Evolutionary conservation across 92 coral and sea anemone species (phyloP).

Genomic region (Umimayanthus kanabou): DNA sequence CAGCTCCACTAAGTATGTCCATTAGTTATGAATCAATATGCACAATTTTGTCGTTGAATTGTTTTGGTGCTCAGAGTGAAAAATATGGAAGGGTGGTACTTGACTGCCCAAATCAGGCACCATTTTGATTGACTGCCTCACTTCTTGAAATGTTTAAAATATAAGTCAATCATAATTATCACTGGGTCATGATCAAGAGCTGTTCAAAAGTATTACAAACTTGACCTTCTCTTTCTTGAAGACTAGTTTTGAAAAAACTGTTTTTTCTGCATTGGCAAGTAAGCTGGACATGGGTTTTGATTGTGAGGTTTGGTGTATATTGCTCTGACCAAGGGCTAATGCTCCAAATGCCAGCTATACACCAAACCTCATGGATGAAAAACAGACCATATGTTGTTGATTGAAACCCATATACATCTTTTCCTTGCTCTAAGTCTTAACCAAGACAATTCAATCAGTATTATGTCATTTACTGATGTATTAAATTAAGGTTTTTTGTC

Average conservation of each 20-base stretch:
- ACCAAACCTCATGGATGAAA: too few relatives aligned
- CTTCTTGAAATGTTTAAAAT: neutral
- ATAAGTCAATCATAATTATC: neutral
- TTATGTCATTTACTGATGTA: too few relatives aligned
- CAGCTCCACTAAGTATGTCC: conserved; percentile 82
- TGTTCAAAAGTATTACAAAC: neutral
- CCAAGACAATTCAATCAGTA: too few relatives aligned
- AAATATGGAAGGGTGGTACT: neutral
- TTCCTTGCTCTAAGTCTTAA: neutral
- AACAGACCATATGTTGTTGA: too few relatives aligned
- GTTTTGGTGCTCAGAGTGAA: neutral
- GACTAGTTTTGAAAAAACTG: too few relatives aligned
- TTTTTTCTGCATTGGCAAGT: too few relatives aligned
- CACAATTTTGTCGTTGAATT: neutral
- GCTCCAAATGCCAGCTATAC: too few relatives aligned
- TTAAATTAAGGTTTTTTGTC: neutral
- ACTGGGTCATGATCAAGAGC: neutral
- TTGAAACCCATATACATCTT: neutral
- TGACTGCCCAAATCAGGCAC: neutral
- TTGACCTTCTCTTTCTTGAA: neutral
- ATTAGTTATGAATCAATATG: neutral
- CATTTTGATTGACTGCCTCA: too few relatives aligned
- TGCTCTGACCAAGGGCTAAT: too few relatives aligned
- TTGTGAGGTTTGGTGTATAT: too few relatives aligned
- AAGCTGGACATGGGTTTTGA: too few relatives aligned